Conservation (phyloP, 2,888 invertebrate species). For the Meganola albula region DNA sequence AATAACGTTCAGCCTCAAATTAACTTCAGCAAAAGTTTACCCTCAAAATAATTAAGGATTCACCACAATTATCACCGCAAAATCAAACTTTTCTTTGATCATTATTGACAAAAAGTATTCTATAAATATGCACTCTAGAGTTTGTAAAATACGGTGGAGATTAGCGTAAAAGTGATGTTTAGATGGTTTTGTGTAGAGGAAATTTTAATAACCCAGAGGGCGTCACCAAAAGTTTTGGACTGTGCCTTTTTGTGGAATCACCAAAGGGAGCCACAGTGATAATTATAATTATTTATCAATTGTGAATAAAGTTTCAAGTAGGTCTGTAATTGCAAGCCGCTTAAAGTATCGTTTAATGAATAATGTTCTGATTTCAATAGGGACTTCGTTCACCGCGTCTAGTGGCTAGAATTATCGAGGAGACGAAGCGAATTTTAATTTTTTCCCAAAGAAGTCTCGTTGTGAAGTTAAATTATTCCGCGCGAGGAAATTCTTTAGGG, state of each 20-base stretch:
- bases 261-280: slow-evolving; percentile 64
- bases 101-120: slow-evolving; percentile 45
- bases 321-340: slow-evolving; percentile 61
- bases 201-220: slow-evolving; percentile 70
- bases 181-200: slow-evolving; percentile 48
- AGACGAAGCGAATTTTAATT: slow-evolving; percentile 51
- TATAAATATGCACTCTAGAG: slow-evolving; percentile 43
- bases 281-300: slow-evolving; percentile 77
- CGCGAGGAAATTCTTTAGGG: slow-evolving; percentile 57
- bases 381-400: slow-evolving; percentile 30
- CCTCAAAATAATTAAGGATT: slow-evolving; percentile 78
- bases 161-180: slow-evolving; percentile 35
- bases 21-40: slow-evolving; percentile 74
- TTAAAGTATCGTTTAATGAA: slow-evolving; percentile 69
- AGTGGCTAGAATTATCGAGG: slow-evolving; percentile 47
- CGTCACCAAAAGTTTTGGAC: slow-evolving; percentile 61
- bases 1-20: slow-evolving; percentile 70
- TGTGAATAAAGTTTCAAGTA: slow-evolving; percentile 61
- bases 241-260: slow-evolving; percentile 69
- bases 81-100: slow-evolving; percentile 75
- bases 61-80: slow-evolving; percentile 75
- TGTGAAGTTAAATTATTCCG: slow-evolving; percentile 65
- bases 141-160: slow-evolving; percentile 36
- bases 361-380: slow-evolving; percentile 58
- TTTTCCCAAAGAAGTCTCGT: slow-evolving; percentile 45